phyloP scores from a whole-genome alignment of 1,140 invertebrate species.

The Temnothorax longispinosus region DNA sequence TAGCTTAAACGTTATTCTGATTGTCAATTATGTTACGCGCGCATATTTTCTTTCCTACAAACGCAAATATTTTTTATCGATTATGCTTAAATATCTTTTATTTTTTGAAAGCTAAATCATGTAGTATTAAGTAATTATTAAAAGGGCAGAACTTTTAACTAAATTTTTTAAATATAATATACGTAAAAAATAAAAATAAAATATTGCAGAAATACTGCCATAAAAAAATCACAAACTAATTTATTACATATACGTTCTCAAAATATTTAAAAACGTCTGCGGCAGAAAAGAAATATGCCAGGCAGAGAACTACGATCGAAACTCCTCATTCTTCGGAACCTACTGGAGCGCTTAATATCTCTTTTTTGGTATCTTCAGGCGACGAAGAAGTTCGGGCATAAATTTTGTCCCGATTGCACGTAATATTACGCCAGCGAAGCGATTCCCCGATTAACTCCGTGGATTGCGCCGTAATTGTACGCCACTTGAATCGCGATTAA shows the following conservation, averaged over 20 bases:
- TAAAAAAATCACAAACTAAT: not conserved
- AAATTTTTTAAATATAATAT: not conserved
- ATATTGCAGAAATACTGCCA: not conserved
- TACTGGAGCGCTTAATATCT: conserved; percentile 44
- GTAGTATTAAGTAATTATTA: too few species aligned
- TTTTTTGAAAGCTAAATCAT: not conserved
- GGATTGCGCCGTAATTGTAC: conserved; percentile 71
- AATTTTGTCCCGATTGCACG: conserved; percentile 61
- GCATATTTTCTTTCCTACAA: not conserved
- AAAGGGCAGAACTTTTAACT: not conserved
- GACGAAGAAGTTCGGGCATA: conserved; percentile 69
- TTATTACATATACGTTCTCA: not conserved
- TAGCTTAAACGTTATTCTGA: not conserved
- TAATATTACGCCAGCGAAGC: conserved; percentile 59
- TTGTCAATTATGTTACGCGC: not conserved
- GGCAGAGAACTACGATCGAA: conserved; percentile 51
- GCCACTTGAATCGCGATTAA: conserved; percentile 59
- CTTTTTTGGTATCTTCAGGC: conserved; percentile 42
- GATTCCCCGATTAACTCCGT: conserved; percentile 71
- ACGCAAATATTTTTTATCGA: not conserved
- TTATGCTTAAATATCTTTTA: not conserved
- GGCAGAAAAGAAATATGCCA: conserved; percentile 26
- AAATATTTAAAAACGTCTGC: conserved; percentile 19
- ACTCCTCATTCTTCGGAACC: conserved; percentile 57
- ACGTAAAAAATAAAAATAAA: not conserved